phyloP scores from a whole-genome alignment of 1,140 invertebrate species.

The Monochamus saltuarius region DNA sequence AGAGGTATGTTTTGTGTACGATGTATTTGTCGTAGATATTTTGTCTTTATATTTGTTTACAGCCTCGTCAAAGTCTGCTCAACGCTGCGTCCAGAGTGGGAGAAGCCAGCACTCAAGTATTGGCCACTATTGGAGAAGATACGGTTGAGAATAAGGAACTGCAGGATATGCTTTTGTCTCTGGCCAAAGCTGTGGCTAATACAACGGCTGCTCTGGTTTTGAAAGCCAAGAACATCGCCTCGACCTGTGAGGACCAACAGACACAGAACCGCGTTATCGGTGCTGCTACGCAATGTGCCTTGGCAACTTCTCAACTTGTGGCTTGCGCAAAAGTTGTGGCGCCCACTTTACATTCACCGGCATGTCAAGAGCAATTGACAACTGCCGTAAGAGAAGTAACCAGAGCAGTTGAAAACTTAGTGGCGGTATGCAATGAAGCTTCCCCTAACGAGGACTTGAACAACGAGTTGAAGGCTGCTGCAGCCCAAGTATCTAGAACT shows the following conservation, averaged over 20 bases:
- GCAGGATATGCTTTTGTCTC: slow-evolving; percentile 80
- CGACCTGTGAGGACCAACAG: slow-evolving; percentile 76
- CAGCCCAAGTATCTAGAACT: slow-evolving; percentile 84
- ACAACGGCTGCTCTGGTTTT: slow-evolving; percentile 93
- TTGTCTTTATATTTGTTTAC: slow-evolving; percentile 37
- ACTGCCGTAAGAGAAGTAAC: slow-evolving; percentile 82
- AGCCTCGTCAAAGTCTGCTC: slow-evolving; percentile 84
- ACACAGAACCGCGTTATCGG: slow-evolving; percentile 88
- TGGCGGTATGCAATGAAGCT: slow-evolving; percentile 76
- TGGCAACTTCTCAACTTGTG: slow-evolving; percentile 96
- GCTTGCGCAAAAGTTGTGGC: slow-evolving; percentile 95
- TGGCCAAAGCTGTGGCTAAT: slow-evolving; percentile 96
- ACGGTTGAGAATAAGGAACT: slow-evolving; percentile 76
- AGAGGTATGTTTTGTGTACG: slow-evolving; percentile 62
- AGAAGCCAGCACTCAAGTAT: slow-evolving; percentile 90
- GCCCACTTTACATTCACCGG: slow-evolving; percentile 81
- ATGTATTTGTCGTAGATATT: not conserved
- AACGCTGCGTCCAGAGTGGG: slow-evolving; percentile 94
- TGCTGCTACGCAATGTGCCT: slow-evolving; percentile 92
- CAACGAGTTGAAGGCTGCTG: slow-evolving; percentile 80
- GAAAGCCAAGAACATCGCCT: slow-evolving; percentile 91
- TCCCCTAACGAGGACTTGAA: slow-evolving; percentile 66
- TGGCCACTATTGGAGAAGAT: slow-evolving; percentile 94
- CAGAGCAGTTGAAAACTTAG: slow-evolving; percentile 87
- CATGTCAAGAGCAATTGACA: slow-evolving; percentile 92